Percentiles rank a stretch among this genome's conserved stretches.
Evolutionary conservation across 2,888 invertebrate genomes (phyloP).

Genomic region (Parelbella ahira): DNA sequence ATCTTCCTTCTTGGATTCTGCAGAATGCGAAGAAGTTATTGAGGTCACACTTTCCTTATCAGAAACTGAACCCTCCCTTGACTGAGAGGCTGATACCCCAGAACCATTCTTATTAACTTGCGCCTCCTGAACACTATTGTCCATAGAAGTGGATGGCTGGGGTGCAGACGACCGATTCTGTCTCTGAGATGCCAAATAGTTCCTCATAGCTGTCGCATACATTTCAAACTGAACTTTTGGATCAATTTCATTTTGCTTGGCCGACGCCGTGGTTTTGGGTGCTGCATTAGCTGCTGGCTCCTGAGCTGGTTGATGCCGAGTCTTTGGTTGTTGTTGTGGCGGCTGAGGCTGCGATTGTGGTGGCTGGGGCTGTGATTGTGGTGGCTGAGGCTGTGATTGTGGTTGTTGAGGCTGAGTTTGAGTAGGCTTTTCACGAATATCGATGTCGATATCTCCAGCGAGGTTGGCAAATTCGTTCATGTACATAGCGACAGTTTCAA

Average conservation of each 20-base stretch:
- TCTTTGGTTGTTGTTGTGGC: too few species aligned
- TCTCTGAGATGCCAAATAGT: too few species aligned
- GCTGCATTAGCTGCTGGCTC: too few species aligned
- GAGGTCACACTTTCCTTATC: slow-evolving; percentile 30
- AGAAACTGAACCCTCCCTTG: slow-evolving; percentile 28
- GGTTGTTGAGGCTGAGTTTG: slow-evolving; percentile 25
- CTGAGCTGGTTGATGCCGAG: too few species aligned
- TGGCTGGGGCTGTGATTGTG: slow-evolving; percentile 2
- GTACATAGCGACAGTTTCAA: slow-evolving; percentile 69
- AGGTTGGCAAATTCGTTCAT: slow-evolving; percentile 79
- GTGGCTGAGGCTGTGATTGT: slow-evolving; percentile 24
- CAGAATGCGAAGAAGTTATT: slow-evolving; percentile 31
- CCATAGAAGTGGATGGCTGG: too few species aligned
- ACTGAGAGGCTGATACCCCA: too few species aligned
- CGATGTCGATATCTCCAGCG: slow-evolving; percentile 57
- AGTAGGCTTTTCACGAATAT: slow-evolving; percentile 27
- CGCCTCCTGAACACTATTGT: slow-evolving; percentile 42
- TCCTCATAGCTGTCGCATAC: too few species aligned
- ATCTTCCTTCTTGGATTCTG: slow-evolving; percentile 38
- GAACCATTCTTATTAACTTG: slow-evolving; percentile 36
- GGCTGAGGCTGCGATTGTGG: background rate
- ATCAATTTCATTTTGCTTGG: too few species aligned
- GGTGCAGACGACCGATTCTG: too few species aligned
- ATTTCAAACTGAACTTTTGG: too few species aligned
- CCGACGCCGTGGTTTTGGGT: too few species aligned